Evolutionary conservation across 2,797 vertebrate genomes (phyloP).

Genomic region (Florisuga fusca): DNA sequence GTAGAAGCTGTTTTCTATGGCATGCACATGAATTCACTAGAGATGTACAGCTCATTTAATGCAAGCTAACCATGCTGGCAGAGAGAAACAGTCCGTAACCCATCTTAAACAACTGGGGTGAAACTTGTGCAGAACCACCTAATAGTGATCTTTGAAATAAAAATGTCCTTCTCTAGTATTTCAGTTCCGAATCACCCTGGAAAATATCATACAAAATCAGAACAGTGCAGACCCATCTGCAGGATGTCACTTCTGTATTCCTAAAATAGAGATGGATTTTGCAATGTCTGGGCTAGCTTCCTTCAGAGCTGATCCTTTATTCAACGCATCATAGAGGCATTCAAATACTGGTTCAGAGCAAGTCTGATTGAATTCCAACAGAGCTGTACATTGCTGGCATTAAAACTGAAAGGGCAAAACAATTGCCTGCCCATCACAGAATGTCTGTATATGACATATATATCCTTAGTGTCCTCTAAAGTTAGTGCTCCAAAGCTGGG

Average conservation of each 20-base stretch:
- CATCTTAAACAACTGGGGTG: background rate
- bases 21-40: background rate
- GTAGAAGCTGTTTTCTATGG: background rate
- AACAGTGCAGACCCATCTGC: background rate
- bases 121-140: background rate
- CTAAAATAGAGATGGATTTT: background rate
- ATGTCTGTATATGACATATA: background rate
- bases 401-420: background rate
- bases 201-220: background rate
- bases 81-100: background rate
- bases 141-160: background rate
- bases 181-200: background rate
- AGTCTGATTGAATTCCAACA: background rate
- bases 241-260: background rate
- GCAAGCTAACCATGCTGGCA: background rate
- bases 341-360: background rate
- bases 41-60: background rate
- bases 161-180: background rate
- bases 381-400: background rate
- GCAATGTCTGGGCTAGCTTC: background rate
- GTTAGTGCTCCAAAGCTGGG: background rate
- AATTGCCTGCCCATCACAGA: background rate
- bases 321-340: background rate
- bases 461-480: background rate
- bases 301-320: background rate